Conservation (phyloP, 2,888 invertebrate genomes). For the Volucella zonaria region DNA sequence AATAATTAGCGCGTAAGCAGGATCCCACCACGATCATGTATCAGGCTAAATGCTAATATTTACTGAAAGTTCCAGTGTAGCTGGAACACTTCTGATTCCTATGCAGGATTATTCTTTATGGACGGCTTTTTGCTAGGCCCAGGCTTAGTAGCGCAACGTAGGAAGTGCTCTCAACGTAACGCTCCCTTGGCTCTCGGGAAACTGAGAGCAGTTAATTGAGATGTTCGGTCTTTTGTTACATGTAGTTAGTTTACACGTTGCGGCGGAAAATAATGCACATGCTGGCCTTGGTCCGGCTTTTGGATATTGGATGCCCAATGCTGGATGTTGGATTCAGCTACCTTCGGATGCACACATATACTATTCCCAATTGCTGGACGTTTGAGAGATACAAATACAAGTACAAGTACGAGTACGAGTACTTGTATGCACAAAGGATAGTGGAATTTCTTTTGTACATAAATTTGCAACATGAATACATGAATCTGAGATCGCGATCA, state of each 20-base stretch:
- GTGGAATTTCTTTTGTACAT: slow-evolving; percentile 69
- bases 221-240: slow-evolving; percentile 74
- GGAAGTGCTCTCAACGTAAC: slow-evolving; percentile 15
- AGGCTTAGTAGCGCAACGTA: slow-evolving; percentile 1
- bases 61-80: slow-evolving; percentile 57
- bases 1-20: slow-evolving; percentile 75
- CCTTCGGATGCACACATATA: slow-evolving; percentile 38
- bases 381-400: background rate
- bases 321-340: slow-evolving; percentile 5
- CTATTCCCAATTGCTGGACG: slow-evolving; percentile 58
- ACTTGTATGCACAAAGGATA: slow-evolving; percentile 37
- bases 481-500: slow-evolving; percentile 71
- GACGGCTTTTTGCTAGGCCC: slow-evolving; percentile 8
- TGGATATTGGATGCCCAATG: background rate
- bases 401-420: too few species aligned
- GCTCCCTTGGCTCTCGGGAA: slow-evolving; percentile 45
- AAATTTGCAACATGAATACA: slow-evolving; percentile 73
- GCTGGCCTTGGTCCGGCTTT: slow-evolving; percentile 31
- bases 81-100: slow-evolving; percentile 56
- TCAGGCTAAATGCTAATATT: slow-evolving; percentile 73
- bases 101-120: slow-evolving; percentile 58
- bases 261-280: slow-evolving; percentile 64
- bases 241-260: slow-evolving; percentile 71
- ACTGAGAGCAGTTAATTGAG: slow-evolving; percentile 74
- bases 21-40: slow-evolving; percentile 73